These are phyloP conservation scores for Sebastes aleutianus DNA, from an alignment of 2,797 vertebrate species.

Conservation along the genomic window DNA sequence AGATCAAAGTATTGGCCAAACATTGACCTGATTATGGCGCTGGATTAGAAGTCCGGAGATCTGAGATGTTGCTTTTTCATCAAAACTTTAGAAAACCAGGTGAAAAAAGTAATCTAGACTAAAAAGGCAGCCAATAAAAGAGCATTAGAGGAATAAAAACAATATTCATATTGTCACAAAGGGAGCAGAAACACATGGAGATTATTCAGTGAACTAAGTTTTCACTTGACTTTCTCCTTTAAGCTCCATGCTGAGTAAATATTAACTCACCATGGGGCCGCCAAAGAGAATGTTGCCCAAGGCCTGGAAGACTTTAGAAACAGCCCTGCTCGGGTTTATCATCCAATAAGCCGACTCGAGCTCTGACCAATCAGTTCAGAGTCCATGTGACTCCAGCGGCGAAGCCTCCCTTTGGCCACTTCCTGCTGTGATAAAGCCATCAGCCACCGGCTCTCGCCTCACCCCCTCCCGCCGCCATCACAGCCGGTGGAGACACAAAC, in stretches of 20 bases:
- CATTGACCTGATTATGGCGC: too few species aligned
- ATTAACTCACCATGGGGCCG: background rate
- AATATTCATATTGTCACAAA: background rate
- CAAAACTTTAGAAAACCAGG: background rate
- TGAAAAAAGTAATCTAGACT: background rate
- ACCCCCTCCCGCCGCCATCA: background rate
- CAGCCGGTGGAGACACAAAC: conserved; percentile 2
- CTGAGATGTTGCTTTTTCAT: background rate
- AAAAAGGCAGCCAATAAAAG: too few species aligned
- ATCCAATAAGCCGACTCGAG: conserved; percentile 16
- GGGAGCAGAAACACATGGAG: background rate
- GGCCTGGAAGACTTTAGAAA: background rate
- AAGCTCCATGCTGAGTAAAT: background rate
- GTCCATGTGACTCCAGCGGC: conserved; percentile 15
- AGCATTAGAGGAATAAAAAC: background rate
- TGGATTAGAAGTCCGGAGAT: too few species aligned
- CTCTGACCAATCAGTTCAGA: conserved; percentile 12
- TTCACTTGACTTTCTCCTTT: background rate
- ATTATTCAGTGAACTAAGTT: background rate
- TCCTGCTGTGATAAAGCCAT: conserved; percentile 60
- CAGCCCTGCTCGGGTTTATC: background rate
- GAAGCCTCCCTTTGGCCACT: conserved; percentile 12
- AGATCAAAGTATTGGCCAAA: too few species aligned
- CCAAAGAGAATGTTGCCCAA: background rate
- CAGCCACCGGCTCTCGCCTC: conserved; percentile 26